Percentiles rank a stretch among this genome's conserved stretches.
These are phyloP conservation scores for Xanthorhoe designata DNA, from an alignment of 2,888 invertebrate species.

Conservation along the genomic window DNA sequence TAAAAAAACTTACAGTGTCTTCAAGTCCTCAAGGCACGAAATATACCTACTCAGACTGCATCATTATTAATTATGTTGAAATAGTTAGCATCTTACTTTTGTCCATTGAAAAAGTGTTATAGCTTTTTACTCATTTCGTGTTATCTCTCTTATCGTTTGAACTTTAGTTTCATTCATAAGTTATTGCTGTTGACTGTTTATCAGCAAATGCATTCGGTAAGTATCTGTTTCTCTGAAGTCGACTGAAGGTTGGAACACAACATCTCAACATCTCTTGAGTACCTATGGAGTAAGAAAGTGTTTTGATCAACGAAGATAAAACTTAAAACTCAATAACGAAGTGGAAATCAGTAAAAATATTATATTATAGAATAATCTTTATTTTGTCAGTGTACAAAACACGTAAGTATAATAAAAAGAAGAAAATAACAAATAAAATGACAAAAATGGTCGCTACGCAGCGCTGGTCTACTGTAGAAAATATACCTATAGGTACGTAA, in stretches of 20 bases:
- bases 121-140: conserved; percentile 2
- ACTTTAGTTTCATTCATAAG: conserved; percentile 42
- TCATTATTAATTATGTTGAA: neutral
- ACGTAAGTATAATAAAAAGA: no score
- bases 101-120: conserved; percentile 14
- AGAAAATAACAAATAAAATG: no score
- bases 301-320: neutral
- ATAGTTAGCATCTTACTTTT: neutral
- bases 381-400: no score
- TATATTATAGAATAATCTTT: no score
- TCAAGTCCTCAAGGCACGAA: neutral
- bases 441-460: no score
- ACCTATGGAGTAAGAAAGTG: conserved; percentile 18
- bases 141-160: conserved; percentile 29
- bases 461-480: no score
- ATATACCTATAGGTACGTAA: no score
- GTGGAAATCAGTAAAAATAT: no score
- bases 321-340: no score
- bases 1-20: no score
- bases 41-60: no score
- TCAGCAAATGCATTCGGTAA: conserved; percentile 35
- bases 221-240: conserved; percentile 47
- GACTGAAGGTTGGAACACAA: conserved; percentile 45
- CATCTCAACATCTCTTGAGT: conserved; percentile 53
- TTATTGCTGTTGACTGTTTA: conserved; percentile 37